Conservation (phyloP, 2,113 vertebrate species). For the Psophia crepitans region DNA sequence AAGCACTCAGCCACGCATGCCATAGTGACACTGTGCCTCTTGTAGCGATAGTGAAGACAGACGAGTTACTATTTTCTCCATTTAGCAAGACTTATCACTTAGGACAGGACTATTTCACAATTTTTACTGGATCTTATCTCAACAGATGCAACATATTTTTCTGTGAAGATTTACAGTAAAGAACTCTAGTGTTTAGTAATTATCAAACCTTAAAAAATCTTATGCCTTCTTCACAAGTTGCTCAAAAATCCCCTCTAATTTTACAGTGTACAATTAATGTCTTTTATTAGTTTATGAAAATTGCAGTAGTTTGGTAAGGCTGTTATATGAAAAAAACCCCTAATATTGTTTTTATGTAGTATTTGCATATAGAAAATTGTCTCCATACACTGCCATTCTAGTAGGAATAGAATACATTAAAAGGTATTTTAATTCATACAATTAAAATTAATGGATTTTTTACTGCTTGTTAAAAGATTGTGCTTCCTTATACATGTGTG, state of each 20-base stretch:
- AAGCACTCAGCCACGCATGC: background rate
- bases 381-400: background rate
- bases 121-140: background rate
- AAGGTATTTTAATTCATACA: background rate
- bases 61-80: background rate
- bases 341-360: background rate
- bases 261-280: background rate
- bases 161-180: background rate
- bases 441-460: background rate
- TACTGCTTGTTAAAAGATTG: background rate
- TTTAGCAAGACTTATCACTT: background rate
- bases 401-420: background rate
- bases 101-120: background rate
- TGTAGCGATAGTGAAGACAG: background rate
- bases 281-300: background rate
- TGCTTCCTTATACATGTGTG: background rate
- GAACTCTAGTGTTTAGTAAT: background rate
- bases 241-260: background rate
- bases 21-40: background rate
- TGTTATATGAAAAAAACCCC: background rate
- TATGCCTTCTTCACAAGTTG: background rate
- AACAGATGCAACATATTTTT: background rate
- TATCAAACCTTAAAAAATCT: background rate
- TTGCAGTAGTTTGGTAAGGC: background rate
- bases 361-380: background rate